A percentile compares a stretch with the other conserved stretches of the same genome.
phyloP scores from a whole-genome alignment of 2,888 invertebrate genomes.

The Azorinus chamasolen region DNA sequence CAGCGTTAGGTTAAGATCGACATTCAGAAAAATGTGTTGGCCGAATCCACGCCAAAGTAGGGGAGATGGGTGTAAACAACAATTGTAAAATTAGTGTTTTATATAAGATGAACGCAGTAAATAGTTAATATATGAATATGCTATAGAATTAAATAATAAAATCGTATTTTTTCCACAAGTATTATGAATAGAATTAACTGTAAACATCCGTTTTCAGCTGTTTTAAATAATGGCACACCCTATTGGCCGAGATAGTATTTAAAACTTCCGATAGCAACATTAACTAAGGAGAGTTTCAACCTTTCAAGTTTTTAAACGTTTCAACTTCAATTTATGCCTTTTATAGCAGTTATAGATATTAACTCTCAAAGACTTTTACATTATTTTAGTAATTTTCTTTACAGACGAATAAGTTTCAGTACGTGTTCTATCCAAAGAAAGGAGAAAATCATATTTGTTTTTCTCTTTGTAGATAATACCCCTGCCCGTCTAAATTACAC shows the following conservation, averaged over 20 bases:
- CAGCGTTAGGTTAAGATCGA: constrained; percentile 80
- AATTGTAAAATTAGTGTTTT: not conserved
- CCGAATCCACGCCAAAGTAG: constrained; percentile 63
- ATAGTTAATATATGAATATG: no score
- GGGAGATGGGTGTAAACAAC: not conserved
- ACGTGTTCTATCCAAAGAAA: not conserved
- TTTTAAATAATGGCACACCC: not conserved
- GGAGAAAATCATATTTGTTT: constrained; percentile 36
- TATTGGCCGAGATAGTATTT: constrained; percentile 39
- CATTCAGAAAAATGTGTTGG: constrained; percentile 80
- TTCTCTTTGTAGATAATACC: constrained; percentile 72
- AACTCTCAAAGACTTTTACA: constrained; percentile 48
- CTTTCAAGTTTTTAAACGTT: constrained; percentile 70
- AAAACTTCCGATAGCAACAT: constrained; percentile 75
- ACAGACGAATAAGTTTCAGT: not conserved
- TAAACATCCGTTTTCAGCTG: no score
- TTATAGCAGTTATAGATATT: constrained; percentile 10
- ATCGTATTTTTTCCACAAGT: no score
- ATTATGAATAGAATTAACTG: no score
- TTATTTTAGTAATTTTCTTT: not conserved
- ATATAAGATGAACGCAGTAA: not conserved
- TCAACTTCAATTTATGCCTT: constrained; percentile 28
- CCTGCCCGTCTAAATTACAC: constrained; percentile 78
- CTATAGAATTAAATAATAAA: no score
- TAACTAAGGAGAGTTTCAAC: constrained; percentile 76